phyloP scores from a whole-genome alignment of 2,113 vertebrate genomes.

The Ptychochromis oligacanthus region DNA sequence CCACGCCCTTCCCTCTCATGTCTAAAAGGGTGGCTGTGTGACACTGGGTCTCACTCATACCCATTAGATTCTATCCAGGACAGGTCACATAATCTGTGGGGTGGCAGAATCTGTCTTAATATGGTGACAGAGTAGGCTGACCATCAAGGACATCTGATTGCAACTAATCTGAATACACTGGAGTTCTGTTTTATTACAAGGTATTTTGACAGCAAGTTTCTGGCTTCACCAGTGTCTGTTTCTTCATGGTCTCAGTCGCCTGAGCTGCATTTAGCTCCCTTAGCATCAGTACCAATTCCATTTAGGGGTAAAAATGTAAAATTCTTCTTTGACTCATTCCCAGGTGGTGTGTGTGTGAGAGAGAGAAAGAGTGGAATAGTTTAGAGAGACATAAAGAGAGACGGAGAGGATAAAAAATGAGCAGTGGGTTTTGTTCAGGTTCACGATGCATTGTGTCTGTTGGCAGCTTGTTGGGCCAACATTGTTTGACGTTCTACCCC shows the following conservation, averaged over 20 bases:
- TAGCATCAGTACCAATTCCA: conserved; percentile 70
- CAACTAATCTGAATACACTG: not conserved
- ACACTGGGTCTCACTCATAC: conserved; percentile 59
- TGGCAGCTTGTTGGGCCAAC: conserved; percentile 78
- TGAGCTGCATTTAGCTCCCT: conserved; percentile 58
- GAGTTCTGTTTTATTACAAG: conserved; percentile 35
- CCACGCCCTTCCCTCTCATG: conserved; percentile 37
- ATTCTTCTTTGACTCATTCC: conserved; percentile 57
- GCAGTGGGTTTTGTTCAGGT: conserved; percentile 76
- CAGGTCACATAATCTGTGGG: conserved; percentile 62
- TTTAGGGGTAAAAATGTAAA: conserved; percentile 75
- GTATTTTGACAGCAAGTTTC: conserved; percentile 51
- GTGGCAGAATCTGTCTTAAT: conserved; percentile 50
- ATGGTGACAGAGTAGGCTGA: conserved; percentile 1
- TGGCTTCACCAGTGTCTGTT: conserved; percentile 51
- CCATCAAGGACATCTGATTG: conserved; percentile 4
- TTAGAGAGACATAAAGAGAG: conserved; percentile 61
- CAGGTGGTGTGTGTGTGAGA: conserved; percentile 71
- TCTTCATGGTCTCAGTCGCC: conserved; percentile 53
- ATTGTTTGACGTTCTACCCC: conserved; percentile 79
- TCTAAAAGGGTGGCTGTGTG: conserved; percentile 68
- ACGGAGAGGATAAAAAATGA: conserved; percentile 70
- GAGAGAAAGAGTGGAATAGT: conserved; percentile 48
- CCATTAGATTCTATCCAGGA: conserved; percentile 53
- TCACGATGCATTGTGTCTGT: conserved; percentile 80